Percentiles rank a stretch among this genome's conserved stretches.
phyloP scores from a whole-genome alignment of 2,888 invertebrate genomes.

The Drosophila mulleri region DNA sequence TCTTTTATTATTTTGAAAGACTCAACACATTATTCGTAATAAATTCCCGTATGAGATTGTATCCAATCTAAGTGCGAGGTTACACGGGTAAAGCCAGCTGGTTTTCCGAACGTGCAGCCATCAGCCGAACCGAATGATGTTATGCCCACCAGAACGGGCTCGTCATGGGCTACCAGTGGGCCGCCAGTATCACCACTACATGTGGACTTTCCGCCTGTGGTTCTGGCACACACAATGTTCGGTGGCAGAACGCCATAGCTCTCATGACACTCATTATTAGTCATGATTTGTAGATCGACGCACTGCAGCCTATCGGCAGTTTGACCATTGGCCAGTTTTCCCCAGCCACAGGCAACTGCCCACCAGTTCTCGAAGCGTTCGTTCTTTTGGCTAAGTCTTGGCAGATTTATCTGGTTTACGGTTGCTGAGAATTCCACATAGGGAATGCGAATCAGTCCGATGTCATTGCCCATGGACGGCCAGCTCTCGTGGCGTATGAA shows the following conservation, averaged over 20 bases:
- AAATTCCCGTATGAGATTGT: slow-evolving; percentile 45
- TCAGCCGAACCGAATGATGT: slow-evolving; percentile 45
- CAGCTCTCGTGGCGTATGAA: slow-evolving; percentile 40
- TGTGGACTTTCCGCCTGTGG: slow-evolving; percentile 65
- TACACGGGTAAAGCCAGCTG: slow-evolving; percentile 60
- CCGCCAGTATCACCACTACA: slow-evolving; percentile 85
- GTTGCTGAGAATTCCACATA: slow-evolving; percentile 30
- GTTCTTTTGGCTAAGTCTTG: slow-evolving; percentile 25
- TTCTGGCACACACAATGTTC: slow-evolving; percentile 46
- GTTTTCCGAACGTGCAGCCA: slow-evolving; percentile 51
- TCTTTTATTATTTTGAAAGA: slow-evolving; percentile 3
- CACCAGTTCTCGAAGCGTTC: slow-evolving; percentile 43
- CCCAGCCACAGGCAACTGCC: slow-evolving; percentile 66
- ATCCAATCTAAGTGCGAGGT: slow-evolving; percentile 73
- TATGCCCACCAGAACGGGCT: slow-evolving; percentile 53
- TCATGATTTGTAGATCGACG: slow-evolving; percentile 62
- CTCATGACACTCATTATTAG: slow-evolving; percentile 81
- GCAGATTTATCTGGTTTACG: slow-evolving; percentile 36
- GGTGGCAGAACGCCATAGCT: slow-evolving; percentile 77
- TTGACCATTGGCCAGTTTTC: slow-evolving; percentile 46
- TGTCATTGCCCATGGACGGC: slow-evolving; percentile 39
- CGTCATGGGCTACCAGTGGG: slow-evolving; percentile 71
- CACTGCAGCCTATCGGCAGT: slow-evolving; percentile 75
- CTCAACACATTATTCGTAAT: slow-evolving; percentile 31
- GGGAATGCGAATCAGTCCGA: slow-evolving; percentile 51